These are phyloP conservation scores for Macquaria australasica DNA, from an alignment of 2,113 vertebrate species.

Conservation along the genomic window DNA sequence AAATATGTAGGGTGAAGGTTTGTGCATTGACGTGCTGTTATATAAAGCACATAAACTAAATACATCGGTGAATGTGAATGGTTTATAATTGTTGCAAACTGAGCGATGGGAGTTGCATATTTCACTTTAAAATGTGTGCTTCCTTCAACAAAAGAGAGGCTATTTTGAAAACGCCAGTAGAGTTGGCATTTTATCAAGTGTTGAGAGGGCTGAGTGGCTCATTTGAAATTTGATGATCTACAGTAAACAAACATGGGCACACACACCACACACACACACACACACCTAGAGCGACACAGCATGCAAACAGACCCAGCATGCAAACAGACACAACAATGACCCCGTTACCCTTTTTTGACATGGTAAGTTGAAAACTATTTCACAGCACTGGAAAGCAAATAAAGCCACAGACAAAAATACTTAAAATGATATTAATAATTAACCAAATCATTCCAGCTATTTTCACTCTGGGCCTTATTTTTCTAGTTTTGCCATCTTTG, in stretches of 20 bases:
- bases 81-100: background rate
- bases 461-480: background rate
- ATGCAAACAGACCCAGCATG: slow-evolving; percentile 74
- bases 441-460: background rate
- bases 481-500: background rate
- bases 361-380: slow-evolving; percentile 4
- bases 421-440: slow-evolving; percentile 13
- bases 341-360: slow-evolving; percentile 54
- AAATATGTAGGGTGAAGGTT: slow-evolving; percentile 18
- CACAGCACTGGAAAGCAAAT: background rate
- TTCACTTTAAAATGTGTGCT: background rate
- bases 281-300: slow-evolving; percentile 50
- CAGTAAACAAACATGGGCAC: slow-evolving; percentile 52
- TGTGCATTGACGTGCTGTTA: background rate
- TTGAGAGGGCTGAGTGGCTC: slow-evolving; percentile 36
- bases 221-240: slow-evolving; percentile 47
- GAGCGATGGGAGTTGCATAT: background rate
- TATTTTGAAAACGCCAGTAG: slow-evolving; percentile 8
- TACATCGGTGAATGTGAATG: background rate
- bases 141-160: slow-evolving; percentile 3
- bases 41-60: slow-evolving; percentile 1
- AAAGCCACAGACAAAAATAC: background rate
- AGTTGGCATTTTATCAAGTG: slow-evolving; percentile 46
- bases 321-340: slow-evolving; percentile 55
- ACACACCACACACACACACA: slow-evolving; percentile 23